phyloP scores from a whole-genome alignment of 2,888 invertebrate species.

The Lepidochrysops patricia region DNA sequence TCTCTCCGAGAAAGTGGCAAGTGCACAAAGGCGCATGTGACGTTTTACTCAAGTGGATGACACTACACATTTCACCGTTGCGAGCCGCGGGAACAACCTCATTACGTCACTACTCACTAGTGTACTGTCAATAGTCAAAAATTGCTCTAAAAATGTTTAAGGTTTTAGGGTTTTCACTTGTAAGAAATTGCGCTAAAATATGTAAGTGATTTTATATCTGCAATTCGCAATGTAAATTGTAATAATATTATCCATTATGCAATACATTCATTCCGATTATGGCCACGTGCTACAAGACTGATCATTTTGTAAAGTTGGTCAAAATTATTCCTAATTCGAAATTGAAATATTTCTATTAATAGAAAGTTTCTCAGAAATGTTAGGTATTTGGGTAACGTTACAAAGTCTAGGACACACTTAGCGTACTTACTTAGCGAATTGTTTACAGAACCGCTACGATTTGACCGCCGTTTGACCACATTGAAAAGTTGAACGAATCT shows the following conservation, averaged over 20 bases:
- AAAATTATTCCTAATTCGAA: not conserved
- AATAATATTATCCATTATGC: too few relatives aligned
- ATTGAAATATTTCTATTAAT: not conserved
- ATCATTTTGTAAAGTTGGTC: not conserved
- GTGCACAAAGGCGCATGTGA: constrained; percentile 12
- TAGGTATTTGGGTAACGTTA: not conserved
- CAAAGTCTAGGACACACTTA: constrained; percentile 31
- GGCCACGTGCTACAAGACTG: too few relatives aligned
- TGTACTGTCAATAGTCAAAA: constrained; percentile 23
- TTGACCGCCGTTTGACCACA: constrained; percentile 30
- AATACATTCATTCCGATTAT: too few relatives aligned
- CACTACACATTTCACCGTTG: constrained; percentile 33
- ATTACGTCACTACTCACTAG: constrained; percentile 40
- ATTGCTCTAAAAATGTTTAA: too few relatives aligned
- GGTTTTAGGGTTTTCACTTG: too few relatives aligned
- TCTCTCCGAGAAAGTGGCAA: constrained; percentile 10
- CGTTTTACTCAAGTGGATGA: constrained; percentile 22
- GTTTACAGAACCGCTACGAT: constrained; percentile 48
- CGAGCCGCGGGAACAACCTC: constrained; percentile 31
- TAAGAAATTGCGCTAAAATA: too few relatives aligned
- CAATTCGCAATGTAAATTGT: too few relatives aligned
- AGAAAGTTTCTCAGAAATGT: not conserved
- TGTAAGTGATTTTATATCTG: too few relatives aligned
- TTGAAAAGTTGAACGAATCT: not conserved
- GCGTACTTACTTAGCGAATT: constrained; percentile 63